A percentile compares a stretch with the other conserved stretches of the same genome.
Evolutionary conservation across 2,113 vertebrate species (phyloP).

Genomic region (Anguilla rostrata): DNA sequence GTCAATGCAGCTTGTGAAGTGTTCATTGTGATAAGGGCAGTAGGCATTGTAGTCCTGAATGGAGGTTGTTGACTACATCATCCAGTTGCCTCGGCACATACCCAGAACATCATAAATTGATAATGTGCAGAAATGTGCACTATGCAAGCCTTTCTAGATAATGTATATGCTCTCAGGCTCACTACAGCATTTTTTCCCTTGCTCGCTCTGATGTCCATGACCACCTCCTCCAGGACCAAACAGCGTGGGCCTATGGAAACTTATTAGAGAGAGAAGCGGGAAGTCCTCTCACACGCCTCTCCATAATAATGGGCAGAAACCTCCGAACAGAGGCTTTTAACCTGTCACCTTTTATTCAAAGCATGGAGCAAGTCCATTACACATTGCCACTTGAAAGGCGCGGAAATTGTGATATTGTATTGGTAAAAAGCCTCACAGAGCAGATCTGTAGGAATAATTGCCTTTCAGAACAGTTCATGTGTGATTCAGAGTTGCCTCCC

Average conservation of each 20-base stretch:
- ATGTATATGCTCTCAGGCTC: not conserved
- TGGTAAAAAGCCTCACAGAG: not conserved
- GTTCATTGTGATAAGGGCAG: no score
- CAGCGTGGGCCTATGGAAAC: not conserved
- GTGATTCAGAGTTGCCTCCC: constrained; percentile 13
- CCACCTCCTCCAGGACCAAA: not conserved
- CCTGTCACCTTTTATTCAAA: constrained; percentile 2
- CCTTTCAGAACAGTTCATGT: constrained; percentile 11
- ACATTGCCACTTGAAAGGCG: not conserved
- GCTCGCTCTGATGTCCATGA: not conserved
- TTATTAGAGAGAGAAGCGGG: not conserved
- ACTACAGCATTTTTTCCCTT: not conserved
- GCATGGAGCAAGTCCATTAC: not conserved
- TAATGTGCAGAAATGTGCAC: not conserved
- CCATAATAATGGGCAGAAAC: not conserved
- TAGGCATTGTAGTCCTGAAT: no score
- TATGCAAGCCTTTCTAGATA: not conserved
- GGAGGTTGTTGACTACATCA: no score
- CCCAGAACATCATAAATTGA: not conserved
- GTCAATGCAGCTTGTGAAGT: no score
- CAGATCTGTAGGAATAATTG: not conserved
- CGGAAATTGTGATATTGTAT: not conserved
- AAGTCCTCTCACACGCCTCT: not conserved
- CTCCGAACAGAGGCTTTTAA: not conserved
- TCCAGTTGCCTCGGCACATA: not conserved